phyloP scores from a whole-genome alignment of 2,888 invertebrate species.

The Drosophila planitibia region DNA sequence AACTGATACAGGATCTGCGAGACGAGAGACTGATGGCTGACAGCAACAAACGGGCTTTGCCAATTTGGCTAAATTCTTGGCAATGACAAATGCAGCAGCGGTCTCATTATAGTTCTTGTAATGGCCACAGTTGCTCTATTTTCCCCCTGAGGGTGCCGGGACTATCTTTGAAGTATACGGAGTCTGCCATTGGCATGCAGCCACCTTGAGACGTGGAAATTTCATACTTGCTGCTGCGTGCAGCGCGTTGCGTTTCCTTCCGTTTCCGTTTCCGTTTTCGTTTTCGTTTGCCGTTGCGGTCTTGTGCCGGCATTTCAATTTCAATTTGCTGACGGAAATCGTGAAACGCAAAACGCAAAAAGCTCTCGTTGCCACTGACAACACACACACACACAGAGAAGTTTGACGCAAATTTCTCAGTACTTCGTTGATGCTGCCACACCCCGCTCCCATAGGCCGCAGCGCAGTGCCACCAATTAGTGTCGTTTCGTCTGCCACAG shows the following conservation, averaged over 20 bases:
- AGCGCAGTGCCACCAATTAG: conserved; percentile 53
- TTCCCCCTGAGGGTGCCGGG: neutral
- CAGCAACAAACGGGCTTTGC: neutral
- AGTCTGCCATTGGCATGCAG: conserved; percentile 27
- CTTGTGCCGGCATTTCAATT: conserved; percentile 66
- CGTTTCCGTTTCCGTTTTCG: conserved; percentile 17
- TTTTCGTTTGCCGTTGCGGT: conserved; percentile 33
- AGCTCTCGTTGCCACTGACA: conserved; percentile 51
- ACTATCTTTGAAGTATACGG: neutral
- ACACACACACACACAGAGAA: conserved; percentile 33
- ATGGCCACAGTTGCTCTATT: neutral
- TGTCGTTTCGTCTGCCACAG: conserved; percentile 36
- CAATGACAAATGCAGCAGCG: conserved; percentile 9
- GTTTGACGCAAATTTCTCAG: conserved; percentile 26
- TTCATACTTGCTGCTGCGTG: conserved; percentile 50
- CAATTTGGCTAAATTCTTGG: neutral
- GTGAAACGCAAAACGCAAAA: conserved; percentile 30
- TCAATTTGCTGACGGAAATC: conserved; percentile 72
- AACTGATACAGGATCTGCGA: neutral
- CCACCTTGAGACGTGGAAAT: conserved; percentile 43
- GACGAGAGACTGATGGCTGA: neutral
- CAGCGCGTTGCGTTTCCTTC: conserved; percentile 58
- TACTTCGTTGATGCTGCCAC: neutral
- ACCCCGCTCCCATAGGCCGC: neutral
- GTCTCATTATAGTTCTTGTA: neutral